phyloP scores from a whole-genome alignment of 2,888 invertebrate species.

The Chouioia cunea region DNA sequence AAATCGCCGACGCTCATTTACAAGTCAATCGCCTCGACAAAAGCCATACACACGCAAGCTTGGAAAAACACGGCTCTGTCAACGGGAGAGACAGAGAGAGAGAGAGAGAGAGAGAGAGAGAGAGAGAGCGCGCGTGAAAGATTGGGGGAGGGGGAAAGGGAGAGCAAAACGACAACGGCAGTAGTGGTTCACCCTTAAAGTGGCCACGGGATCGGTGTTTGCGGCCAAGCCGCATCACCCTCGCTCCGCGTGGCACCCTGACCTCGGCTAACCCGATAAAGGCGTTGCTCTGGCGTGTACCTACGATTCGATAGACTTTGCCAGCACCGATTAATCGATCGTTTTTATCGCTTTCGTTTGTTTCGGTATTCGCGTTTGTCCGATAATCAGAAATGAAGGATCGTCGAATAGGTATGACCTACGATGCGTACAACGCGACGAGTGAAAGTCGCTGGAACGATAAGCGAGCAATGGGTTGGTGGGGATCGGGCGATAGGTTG shows the following conservation, averaged over 20 bases:
- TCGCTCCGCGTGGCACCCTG: constrained; percentile 53
- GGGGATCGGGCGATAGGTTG: too few species aligned
- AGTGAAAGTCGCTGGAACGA: too few species aligned
- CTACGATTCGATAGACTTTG: too few species aligned
- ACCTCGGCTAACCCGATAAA: constrained; percentile 50
- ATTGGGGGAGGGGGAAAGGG: constrained; percentile 46
- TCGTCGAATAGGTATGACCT: too few species aligned
- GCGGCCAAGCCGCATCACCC: constrained; percentile 59
- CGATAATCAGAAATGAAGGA: too few species aligned
- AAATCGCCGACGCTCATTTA: background rate
- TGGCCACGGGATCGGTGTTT: constrained; percentile 63
- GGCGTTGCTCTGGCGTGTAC: background rate
- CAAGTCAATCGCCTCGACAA: background rate
- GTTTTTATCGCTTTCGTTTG: constrained; percentile 20
- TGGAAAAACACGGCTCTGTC: too few species aligned
- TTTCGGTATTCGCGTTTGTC: background rate
- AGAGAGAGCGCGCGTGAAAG: constrained; percentile 18
- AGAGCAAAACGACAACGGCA: too few species aligned
- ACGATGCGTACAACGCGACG: too few species aligned
- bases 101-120: background rate
- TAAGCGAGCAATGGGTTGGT: too few species aligned
- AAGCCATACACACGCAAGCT: too few species aligned
- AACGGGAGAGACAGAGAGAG: background rate
- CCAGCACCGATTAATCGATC: constrained; percentile 2
- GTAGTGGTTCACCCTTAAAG: constrained; percentile 56